phyloP scores from a whole-genome alignment of 2,888 invertebrate species.

The Cinara cedri region DNA sequence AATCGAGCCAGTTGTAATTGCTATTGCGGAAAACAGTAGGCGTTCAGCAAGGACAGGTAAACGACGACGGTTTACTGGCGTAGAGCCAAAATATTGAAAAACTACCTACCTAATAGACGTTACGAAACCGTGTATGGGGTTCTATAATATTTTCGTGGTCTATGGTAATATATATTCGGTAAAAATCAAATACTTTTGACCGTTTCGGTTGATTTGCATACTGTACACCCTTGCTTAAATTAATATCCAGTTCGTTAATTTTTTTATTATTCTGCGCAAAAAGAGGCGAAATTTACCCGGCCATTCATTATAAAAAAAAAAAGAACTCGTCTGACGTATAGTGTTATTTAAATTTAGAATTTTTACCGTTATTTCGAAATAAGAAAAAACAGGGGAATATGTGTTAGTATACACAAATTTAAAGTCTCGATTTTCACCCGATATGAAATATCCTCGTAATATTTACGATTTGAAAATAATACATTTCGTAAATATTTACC shows the following conservation, averaged over 20 bases:
- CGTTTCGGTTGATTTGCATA: constrained; percentile 3
- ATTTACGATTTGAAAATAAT: no score
- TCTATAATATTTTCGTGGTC: constrained; percentile 4
- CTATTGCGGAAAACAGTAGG: constrained; percentile 33
- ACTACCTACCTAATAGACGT: background rate
- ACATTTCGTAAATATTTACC: no score
- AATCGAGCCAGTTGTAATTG: constrained; percentile 44
- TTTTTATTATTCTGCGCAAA: constrained; percentile 34
- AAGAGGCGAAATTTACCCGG: background rate
- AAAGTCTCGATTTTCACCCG: background rate
- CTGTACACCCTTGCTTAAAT: background rate
- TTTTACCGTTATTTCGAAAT: constrained; percentile 7
- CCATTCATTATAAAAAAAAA: constrained; percentile 12
- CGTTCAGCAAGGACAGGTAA: constrained; percentile 30
- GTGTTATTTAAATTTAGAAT: constrained; percentile 25
- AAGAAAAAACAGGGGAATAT: constrained; percentile 6
- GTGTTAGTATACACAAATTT: background rate
- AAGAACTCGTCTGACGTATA: background rate
- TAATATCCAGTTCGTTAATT: constrained; percentile 25
- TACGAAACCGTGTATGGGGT: background rate
- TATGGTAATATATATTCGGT: background rate
- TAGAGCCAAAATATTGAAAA: no score
- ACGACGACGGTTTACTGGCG: background rate
- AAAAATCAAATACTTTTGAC: constrained; percentile 2
- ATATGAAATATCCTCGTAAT: background rate